Percentiles rank a stretch among this genome's conserved stretches.
Conservation (phyloP, 2,113 vertebrate species). For the Gasterosteus aculeatus region DNA sequence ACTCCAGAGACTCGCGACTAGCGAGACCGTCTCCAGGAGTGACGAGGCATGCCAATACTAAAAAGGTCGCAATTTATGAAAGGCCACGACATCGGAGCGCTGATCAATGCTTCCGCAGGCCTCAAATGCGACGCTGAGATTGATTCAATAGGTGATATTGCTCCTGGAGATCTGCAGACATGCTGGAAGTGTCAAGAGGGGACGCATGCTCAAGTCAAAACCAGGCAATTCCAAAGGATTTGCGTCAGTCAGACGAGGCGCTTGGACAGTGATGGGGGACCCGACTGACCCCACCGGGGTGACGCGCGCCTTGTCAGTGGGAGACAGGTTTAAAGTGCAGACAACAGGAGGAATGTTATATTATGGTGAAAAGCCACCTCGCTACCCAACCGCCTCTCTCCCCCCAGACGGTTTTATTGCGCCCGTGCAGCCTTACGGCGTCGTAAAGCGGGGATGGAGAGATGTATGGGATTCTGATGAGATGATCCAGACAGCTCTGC, state of each 20-base stretch:
- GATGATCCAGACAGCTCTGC: conserved; percentile 63
- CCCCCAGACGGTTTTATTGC: conserved; percentile 53
- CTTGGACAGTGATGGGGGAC: conserved; percentile 73
- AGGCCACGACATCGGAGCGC: conserved; percentile 71
- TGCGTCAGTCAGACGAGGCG: conserved; percentile 68
- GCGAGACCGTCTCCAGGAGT: conserved; percentile 38
- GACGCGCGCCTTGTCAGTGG: conserved; percentile 61
- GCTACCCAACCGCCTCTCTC: conserved; percentile 36
- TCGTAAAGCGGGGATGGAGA: conserved; percentile 21
- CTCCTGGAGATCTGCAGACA: conserved; percentile 58
- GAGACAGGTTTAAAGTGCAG: conserved; percentile 67
- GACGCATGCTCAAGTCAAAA: conserved; percentile 61
- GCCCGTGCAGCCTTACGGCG: background rate
- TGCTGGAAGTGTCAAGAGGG: conserved; percentile 60
- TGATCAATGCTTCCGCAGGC: conserved; percentile 76
- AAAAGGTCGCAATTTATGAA: conserved; percentile 80
- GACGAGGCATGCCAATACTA: conserved; percentile 70
- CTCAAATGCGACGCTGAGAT: conserved; percentile 50
- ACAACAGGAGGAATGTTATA: conserved; percentile 61
- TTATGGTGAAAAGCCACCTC: conserved; percentile 58
- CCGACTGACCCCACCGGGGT: conserved; percentile 61
- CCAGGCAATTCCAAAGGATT: conserved; percentile 71
- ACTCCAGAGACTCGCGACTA: conserved; percentile 42
- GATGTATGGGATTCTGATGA: conserved; percentile 65
- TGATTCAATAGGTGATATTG: conserved; percentile 73